phyloP scores from a whole-genome alignment of 2,797 vertebrate genomes.

The Balearica regulorum region DNA sequence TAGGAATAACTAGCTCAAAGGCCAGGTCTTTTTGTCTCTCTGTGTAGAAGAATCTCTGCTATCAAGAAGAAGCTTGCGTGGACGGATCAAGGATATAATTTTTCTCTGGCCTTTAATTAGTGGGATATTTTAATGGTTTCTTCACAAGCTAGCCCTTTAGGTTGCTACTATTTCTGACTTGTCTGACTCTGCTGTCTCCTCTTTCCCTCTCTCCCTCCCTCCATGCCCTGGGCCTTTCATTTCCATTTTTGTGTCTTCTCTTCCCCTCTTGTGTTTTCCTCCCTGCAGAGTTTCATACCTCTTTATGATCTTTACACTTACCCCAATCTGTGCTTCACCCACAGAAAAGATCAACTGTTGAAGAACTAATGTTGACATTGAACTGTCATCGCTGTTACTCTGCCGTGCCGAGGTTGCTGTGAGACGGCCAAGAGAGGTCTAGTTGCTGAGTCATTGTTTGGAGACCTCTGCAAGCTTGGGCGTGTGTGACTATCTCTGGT shows the following conservation, averaged over 20 bases:
- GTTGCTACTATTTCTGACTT: background rate
- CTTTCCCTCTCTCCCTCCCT: background rate
- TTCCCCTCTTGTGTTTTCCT: background rate
- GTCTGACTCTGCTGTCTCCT: background rate
- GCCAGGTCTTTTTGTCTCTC: background rate
- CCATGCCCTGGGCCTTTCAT: background rate
- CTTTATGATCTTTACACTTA: background rate
- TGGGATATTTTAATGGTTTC: background rate
- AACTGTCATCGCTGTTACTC: background rate
- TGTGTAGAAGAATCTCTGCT: background rate
- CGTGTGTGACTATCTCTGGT: background rate
- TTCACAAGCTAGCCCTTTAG: background rate
- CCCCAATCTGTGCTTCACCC: background rate
- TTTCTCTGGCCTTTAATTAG: conserved; percentile 14
- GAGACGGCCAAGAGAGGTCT: background rate
- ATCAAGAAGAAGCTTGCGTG: background rate
- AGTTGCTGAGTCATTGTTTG: conserved; percentile 4
- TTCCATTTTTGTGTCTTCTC: background rate
- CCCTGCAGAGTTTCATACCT: background rate
- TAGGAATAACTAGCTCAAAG: background rate
- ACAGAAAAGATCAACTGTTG: background rate
- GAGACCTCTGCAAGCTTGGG: background rate
- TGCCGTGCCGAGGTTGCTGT: background rate
- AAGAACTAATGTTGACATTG: background rate
- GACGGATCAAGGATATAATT: background rate